phyloP scores from a whole-genome alignment of 2,113 vertebrate species.

The Dromaius novaehollandiae region DNA sequence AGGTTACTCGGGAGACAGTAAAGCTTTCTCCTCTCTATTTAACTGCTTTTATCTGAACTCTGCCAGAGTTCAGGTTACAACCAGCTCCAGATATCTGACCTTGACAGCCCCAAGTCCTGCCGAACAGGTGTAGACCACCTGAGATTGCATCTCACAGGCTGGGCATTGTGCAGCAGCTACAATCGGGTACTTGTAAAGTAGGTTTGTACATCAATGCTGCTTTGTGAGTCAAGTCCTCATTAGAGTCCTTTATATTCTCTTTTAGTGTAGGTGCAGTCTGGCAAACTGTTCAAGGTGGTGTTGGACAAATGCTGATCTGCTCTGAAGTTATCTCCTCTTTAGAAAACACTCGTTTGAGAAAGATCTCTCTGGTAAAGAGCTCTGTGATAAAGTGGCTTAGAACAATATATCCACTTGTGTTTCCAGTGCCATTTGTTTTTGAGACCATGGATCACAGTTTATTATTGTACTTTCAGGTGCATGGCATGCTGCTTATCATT shows the following conservation, averaged over 20 bases:
- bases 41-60: conserved; percentile 32
- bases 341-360: not conserved
- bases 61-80: conserved; percentile 11
- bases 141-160: conserved; percentile 62
- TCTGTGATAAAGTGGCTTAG: not conserved
- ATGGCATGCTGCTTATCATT: not conserved
- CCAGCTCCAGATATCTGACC: conserved; percentile 30
- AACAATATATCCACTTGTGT: not conserved
- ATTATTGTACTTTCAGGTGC: not conserved
- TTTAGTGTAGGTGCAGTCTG: not conserved
- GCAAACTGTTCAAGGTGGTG: conserved; percentile 45
- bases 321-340: not conserved
- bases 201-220: conserved; percentile 55
- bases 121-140: conserved; percentile 63
- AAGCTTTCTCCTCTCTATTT: conserved; percentile 27
- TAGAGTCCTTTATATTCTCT: conserved; percentile 36
- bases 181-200: conserved; percentile 61
- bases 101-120: conserved; percentile 53
- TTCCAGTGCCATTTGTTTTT: not conserved
- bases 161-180: conserved; percentile 65
- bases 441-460: not conserved
- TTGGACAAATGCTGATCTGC: conserved; percentile 12
- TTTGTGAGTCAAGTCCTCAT: conserved; percentile 56
- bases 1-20: not conserved
- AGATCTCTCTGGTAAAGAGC: not conserved